Percentiles rank a stretch among this genome's conserved stretches.
phyloP scores from a whole-genome alignment of 2,888 invertebrate species.

The Pinctada fucata region DNA sequence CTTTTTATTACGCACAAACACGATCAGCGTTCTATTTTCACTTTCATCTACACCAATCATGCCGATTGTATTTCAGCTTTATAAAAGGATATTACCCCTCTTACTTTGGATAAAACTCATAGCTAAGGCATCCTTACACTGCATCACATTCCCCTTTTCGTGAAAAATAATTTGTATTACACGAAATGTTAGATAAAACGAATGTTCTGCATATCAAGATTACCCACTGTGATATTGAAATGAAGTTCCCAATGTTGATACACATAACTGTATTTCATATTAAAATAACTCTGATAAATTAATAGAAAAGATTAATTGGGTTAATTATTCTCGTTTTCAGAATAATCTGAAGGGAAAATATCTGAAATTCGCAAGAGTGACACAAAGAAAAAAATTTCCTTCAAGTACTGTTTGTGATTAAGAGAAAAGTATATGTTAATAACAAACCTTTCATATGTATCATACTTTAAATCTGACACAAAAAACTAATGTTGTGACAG shows the following conservation, averaged over 20 bases:
- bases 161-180: neutral
- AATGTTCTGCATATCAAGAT: neutral
- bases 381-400: neutral
- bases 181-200: no score
- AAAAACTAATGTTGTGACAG: no score
- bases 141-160: neutral
- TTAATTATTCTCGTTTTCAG: slow-evolving; percentile 28
- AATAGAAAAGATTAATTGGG: slow-evolving; percentile 17
- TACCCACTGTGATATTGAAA: neutral
- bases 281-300: neutral
- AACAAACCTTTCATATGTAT: no score
- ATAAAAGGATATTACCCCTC: no score
- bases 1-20: no score
- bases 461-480: no score
- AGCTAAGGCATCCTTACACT: no score
- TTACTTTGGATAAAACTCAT: no score
- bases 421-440: no score
- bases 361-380: neutral
- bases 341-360: slow-evolving; percentile 21
- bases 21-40: no score
- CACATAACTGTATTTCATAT: neutral
- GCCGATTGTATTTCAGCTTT: no score
- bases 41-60: no score
- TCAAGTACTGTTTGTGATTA: neutral
- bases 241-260: neutral